Percentiles rank a stretch among this genome's conserved stretches.
Conservation (phyloP, 1,140 invertebrate genomes). For the Leguminivora glycinivorella region DNA sequence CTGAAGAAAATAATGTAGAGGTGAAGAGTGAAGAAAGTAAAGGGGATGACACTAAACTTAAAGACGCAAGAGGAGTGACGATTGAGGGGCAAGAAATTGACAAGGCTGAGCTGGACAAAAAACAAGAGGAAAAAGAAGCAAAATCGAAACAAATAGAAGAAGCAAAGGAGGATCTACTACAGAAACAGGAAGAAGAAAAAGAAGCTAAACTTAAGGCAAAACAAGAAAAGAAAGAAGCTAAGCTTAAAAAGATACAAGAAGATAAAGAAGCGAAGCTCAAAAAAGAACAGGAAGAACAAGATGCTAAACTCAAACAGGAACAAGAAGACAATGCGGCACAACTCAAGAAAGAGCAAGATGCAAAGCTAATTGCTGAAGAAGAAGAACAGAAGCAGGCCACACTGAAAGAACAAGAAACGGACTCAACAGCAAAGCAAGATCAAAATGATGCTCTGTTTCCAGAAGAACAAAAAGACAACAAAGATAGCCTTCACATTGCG, state of each 20-base stretch:
- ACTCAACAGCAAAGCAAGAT: too few species aligned
- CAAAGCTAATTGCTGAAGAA: slow-evolving; percentile 12
- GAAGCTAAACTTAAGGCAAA: not conserved
- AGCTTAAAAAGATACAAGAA: slow-evolving; percentile 15
- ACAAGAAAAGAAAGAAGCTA: slow-evolving; percentile 3
- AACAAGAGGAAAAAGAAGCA: not conserved
- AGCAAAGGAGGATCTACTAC: not conserved
- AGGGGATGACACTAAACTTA: not conserved
- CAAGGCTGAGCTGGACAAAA: not conserved
- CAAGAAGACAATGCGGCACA: not conserved
- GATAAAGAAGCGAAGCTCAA: slow-evolving; percentile 13
- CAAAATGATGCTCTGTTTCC: not conserved
- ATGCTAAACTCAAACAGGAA: not conserved
- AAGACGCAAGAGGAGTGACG: not conserved
- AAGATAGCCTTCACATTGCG: not conserved
- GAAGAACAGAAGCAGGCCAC: slow-evolving; percentile 20
- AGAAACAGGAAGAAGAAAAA: slow-evolving; percentile 5
- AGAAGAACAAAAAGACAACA: not conserved
- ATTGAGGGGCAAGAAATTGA: not conserved
- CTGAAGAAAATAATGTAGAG: not conserved
- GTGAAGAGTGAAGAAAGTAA: not conserved
- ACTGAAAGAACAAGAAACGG: not conserved
- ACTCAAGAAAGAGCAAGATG: not conserved
- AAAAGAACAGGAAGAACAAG: slow-evolving; percentile 14
- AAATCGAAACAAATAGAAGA: slow-evolving; percentile 2